phyloP scores from a whole-genome alignment of 2,888 invertebrate genomes.

The Blera fallax region DNA sequence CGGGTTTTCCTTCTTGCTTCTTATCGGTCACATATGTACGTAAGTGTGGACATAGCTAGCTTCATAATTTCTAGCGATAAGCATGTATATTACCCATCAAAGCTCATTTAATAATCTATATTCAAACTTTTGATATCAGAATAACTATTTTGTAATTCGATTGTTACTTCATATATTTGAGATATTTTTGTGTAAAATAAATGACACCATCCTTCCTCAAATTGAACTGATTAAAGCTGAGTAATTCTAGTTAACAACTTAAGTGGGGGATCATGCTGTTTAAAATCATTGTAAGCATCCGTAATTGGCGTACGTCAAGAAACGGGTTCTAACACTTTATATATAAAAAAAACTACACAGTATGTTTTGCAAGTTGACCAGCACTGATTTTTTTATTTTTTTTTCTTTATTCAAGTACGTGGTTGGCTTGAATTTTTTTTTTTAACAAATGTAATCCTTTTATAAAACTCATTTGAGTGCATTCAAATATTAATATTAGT shows the following conservation, averaged over 20 bases:
- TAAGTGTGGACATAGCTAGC: too few species aligned
- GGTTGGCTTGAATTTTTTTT: too few species aligned
- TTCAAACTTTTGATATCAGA: not conserved
- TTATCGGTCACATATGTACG: slow-evolving; percentile 22
- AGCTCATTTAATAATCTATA: not conserved
- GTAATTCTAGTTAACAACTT: not conserved
- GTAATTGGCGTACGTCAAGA: not conserved
- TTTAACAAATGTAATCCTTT: too few species aligned
- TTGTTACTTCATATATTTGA: not conserved
- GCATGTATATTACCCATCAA: not conserved
- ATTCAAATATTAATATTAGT: too few species aligned
- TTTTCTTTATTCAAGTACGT: too few species aligned
- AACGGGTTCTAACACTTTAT: not conserved
- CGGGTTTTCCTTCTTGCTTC: not conserved
- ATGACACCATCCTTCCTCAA: not conserved
- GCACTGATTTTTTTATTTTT: not conserved
- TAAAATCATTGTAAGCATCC: not conserved
- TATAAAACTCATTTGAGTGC: too few species aligned
- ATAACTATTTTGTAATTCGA: not conserved
- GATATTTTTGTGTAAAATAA: not conserved
- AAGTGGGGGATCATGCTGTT: not conserved
- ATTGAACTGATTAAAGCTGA: not conserved
- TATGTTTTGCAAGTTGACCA: not conserved
- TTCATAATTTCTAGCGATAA: slow-evolving; percentile 6
- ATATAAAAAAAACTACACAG: not conserved